Evolutionary conservation across 2,888 invertebrate species (phyloP).

Genomic region (Chloroclystis v-ata): DNA sequence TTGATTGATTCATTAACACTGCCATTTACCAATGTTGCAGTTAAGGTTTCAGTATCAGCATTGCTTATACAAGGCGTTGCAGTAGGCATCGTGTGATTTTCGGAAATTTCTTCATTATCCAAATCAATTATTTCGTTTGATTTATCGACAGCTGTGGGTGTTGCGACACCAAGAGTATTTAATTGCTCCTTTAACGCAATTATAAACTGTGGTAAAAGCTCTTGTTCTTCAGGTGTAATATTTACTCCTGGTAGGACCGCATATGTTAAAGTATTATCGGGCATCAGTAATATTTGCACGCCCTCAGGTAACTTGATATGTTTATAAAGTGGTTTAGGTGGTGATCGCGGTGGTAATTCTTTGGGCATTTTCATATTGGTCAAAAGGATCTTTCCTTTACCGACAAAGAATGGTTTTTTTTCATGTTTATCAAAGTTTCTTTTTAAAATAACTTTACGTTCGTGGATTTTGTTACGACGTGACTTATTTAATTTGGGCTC

Average conservation of each 20-base stretch:
- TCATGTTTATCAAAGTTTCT: conserved; percentile 30
- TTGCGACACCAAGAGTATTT: conserved; percentile 15
- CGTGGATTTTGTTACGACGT: conserved; percentile 11
- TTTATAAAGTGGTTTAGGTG: neutral
- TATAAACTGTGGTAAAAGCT: conserved; percentile 16
- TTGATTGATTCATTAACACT: neutral
- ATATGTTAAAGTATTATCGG: conserved; percentile 32
- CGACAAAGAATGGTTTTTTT: conserved; percentile 49
- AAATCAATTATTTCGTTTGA: conserved; percentile 9
- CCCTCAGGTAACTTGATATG: conserved; percentile 32
- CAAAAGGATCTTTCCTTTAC: conserved; percentile 59
- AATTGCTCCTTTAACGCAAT: conserved; percentile 15
- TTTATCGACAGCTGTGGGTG: conserved; percentile 4
- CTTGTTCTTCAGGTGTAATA: conserved; percentile 15
- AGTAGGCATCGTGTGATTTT: neutral
- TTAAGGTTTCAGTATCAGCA: neutral
- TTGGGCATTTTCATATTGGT: conserved; percentile 42
- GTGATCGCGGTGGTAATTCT: conserved; percentile 1
- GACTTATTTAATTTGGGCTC: too few species aligned
- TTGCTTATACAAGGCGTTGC: too few species aligned
- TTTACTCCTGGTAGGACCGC: conserved; percentile 18
- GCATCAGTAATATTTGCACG: conserved; percentile 36
- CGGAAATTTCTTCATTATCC: conserved; percentile 1
- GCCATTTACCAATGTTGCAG: too few species aligned
- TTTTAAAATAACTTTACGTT: conserved; percentile 36